phyloP scores from a whole-genome alignment of 2,888 invertebrate genomes.

The Heliconius sara region DNA sequence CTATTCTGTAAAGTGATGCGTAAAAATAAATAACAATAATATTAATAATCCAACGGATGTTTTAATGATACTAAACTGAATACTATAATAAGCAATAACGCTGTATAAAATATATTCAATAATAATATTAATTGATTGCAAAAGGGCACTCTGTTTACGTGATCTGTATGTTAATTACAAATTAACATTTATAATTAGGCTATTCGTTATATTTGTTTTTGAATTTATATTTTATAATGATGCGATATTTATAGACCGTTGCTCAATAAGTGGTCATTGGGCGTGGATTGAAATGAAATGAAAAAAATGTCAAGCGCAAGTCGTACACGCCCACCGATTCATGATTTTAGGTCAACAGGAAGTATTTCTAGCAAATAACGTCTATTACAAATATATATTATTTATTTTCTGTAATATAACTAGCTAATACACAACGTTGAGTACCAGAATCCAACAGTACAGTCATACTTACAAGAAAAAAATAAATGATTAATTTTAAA shows the following conservation, averaged over 20 bases:
- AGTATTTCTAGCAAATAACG: too few species aligned
- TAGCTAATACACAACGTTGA: too few species aligned
- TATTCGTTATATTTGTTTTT: slow-evolving; percentile 17
- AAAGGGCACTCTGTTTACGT: slow-evolving; percentile 16
- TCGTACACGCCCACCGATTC: background rate
- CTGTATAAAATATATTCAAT: background rate
- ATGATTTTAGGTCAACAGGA: too few species aligned
- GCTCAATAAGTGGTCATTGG: background rate
- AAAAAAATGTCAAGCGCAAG: background rate
- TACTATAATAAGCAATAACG: background rate
- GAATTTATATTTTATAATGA: background rate
- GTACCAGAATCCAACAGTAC: too few species aligned
- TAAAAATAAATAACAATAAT: background rate
- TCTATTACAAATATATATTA: too few species aligned
- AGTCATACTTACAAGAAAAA: too few species aligned
- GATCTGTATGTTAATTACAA: slow-evolving; percentile 13
- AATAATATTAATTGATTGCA: slow-evolving; percentile 12
- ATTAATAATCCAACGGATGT: slow-evolving; percentile 4
- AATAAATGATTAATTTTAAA: too few species aligned
- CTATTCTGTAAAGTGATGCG: too few species aligned
- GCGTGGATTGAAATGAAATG: background rate
- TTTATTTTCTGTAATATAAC: too few species aligned
- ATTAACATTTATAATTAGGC: slow-evolving; percentile 24
- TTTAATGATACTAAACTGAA: background rate
- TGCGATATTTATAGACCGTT: background rate